Base-by-base conservation (phyloP, 2,888 invertebrate genomes). In the Sesamia inferens region DNA sequence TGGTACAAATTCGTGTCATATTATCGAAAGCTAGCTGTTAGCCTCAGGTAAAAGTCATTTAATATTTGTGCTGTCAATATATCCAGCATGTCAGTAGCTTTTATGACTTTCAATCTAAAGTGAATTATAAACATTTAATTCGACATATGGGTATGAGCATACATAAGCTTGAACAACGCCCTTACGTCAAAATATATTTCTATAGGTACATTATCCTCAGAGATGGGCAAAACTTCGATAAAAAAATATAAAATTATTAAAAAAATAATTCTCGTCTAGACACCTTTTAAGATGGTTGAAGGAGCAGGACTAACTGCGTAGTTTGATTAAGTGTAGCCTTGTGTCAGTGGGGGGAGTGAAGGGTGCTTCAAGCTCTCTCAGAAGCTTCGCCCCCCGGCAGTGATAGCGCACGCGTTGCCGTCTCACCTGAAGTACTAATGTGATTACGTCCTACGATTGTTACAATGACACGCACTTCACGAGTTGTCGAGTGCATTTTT, bases 361-460 rank as follows among this genome's bases (percentile, higher is more conserved):
- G 88, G 80, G 81, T 86, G 44, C 87, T 87, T 76, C 66, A 84
- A 68, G 54, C 72, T 64, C 82, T 78, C 87, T 85, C 86, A 80
- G 85, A 65, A 69, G 87, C 77, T 83, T 83, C 81, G 78, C 86
- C 31, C 82, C 76, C 79, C 81, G 82, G 85, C 85, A 81, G 78
- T 88, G 92, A 93, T 92, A 93, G 91, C 91, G 90, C 93, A 93
- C 92, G 92, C 90, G 86, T 88, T 87, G 74, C 75, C 75, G 80
- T 78, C 82, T 81, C 76, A 78, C 82, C 85, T 88, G 85, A 88
- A 89, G 88, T 88, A 86, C 84, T 89, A 85, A 86, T 85, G 87
- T 79, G 85, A 86, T 86, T 85, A 89, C 85, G 83, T 88, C 81
- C 75, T 78, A 83, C 80, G 72, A 83, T 83, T 83, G 79, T 85